Base-by-base conservation (phyloP, 2,797 vertebrate species). In the Hippocampus kuda region DNA sequence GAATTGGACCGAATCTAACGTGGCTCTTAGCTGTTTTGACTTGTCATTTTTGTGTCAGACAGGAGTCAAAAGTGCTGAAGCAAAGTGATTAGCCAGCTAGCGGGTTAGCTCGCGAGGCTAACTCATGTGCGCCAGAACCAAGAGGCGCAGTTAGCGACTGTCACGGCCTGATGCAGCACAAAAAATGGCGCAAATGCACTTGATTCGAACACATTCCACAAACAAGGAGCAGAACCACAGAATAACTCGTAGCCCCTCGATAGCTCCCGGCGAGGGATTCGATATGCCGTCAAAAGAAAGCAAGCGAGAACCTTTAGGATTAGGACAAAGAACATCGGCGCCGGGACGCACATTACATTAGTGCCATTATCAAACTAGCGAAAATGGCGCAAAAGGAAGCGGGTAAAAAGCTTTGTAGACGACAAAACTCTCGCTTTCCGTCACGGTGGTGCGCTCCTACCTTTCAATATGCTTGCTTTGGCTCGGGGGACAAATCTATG, bases 261-360 rank as follows among this genome's bases (percentile, higher is more conserved):
- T 34, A 9, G 1, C 4, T 3, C 13, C 18, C 9, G 22, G 0
- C 7, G 16, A 2, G 6, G 38, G 27, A 49, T 7, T 13, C 44
- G 16, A 54, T 67, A 65, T 56, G 27, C 24, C 16, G 24, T 15
- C 18, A 1, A 27, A 2, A 26, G 7, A 38, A 61, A 49, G 49
- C 26, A 68, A 75, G 75, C 69, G 78, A 26, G 5, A 26, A 65
- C 6, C 24, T 49, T 20, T 84, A 82, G 74, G 82, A 80, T 51
- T 80, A 79, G 83, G 89, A 93, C 91, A 93, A 93, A 92, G 90
- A 89, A 87, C 83, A 77, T 67, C 82, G 74, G 77, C 69, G 82
- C 83, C 84, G 85, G 87, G 84, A 85, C 88, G 89, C 89, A 91
- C 88, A 89, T 87, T 88, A 91, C 87, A 89, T 87, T 87, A 86